These are phyloP conservation scores for Danaus melanippus DNA, from an alignment of 1,140 invertebrate genomes.

Conservation along the genomic window DNA sequence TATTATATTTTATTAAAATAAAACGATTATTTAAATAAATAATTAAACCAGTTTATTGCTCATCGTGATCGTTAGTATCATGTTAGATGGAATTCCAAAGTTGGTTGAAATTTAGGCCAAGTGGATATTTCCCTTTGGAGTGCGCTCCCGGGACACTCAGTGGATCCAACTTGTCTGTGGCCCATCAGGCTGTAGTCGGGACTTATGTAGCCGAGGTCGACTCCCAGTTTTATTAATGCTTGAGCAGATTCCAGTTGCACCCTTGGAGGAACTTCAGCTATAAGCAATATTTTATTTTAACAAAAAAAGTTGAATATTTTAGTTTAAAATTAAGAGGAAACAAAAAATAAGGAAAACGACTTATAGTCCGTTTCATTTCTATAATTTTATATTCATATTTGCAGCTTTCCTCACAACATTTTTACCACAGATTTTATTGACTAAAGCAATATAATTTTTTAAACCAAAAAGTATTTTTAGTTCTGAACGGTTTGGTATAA, in stretches of 20 bases:
- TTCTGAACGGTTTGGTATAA: too few species aligned
- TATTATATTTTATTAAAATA: too few species aligned
- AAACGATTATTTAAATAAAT: too few species aligned
- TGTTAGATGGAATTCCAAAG: too few species aligned
- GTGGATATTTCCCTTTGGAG: slow-evolving; percentile 38
- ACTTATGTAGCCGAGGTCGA: slow-evolving; percentile 66
- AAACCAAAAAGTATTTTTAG: too few species aligned
- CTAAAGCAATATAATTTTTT: neutral
- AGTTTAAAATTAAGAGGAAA: neutral
- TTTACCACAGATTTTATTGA: neutral
- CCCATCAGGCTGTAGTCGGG: slow-evolving; percentile 74
- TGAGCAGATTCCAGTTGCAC: slow-evolving; percentile 67
- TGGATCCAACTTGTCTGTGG: slow-evolving; percentile 74
- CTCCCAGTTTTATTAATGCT: slow-evolving; percentile 71
- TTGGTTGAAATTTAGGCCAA: slow-evolving; percentile 30
- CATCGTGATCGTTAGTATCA: too few species aligned
- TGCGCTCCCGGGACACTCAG: slow-evolving; percentile 75
- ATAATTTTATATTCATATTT: neutral
- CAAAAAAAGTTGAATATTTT: neutral
- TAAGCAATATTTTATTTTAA: slow-evolving; percentile 26
- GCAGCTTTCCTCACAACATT: neutral
- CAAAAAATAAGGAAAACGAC: neutral
- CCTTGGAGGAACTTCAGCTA: slow-evolving; percentile 56
- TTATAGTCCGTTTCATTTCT: neutral
- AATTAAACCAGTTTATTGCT: too few species aligned